Conservation (phyloP, 2,113 vertebrate genomes). For the Ciconia boyciana region DNA sequence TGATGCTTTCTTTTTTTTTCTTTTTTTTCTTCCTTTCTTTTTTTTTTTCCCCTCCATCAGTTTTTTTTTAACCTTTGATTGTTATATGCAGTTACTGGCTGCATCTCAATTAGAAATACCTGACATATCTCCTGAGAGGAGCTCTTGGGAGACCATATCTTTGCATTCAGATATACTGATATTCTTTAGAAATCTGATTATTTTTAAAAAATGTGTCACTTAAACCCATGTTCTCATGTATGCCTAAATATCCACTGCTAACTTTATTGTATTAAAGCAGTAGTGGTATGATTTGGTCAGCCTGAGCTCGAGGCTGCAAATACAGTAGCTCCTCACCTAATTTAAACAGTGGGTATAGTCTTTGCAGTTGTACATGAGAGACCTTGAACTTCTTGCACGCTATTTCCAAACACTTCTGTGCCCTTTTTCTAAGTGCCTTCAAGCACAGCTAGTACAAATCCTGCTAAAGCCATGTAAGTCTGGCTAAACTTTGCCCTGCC, state of each 20-base stretch:
- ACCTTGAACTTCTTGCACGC: background rate
- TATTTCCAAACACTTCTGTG: background rate
- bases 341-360: background rate
- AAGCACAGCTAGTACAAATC: background rate
- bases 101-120: background rate
- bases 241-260: background rate
- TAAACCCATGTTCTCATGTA: background rate
- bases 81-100: background rate
- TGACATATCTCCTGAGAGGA: background rate
- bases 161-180: background rate
- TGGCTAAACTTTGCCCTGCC: background rate
- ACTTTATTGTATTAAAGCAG: background rate
- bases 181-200: background rate
- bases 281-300: background rate
- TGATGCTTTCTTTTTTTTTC: background rate
- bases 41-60: no score
- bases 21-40: no score
- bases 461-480: background rate
- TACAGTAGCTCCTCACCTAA: background rate
- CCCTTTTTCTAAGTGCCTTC: background rate
- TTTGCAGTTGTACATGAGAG: background rate
- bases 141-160: background rate
- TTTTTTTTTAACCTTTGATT: background rate
- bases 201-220: background rate
- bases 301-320: background rate